Evolutionary conservation across 1,140 invertebrate genomes (phyloP).

Genomic region (Conus betulinus): DNA sequence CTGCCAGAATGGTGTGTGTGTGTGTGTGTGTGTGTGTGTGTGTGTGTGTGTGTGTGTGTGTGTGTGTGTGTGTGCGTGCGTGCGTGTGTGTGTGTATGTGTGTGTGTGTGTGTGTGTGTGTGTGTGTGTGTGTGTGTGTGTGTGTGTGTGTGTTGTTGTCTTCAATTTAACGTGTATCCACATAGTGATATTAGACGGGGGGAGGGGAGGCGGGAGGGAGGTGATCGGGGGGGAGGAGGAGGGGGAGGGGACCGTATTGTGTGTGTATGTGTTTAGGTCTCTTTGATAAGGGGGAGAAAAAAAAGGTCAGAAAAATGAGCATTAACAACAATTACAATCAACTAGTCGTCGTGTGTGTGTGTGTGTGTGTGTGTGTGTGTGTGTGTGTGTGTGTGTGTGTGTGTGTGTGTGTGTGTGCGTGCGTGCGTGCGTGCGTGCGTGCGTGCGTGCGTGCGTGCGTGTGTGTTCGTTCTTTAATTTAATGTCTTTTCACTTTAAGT

Average conservation of each 20-base stretch:
- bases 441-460: too few species aligned
- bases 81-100: not conserved
- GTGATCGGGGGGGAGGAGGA: too few species aligned
- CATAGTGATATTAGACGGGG: not conserved
- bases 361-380: not conserved
- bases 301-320: too few species aligned
- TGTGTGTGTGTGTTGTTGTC: too few species aligned
- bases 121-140: conserved; percentile 3
- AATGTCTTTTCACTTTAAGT: too few species aligned
- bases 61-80: too few species aligned
- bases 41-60: not conserved
- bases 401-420: conserved; percentile 6
- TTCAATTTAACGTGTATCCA: not conserved
- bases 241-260: too few species aligned
- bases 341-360: not conserved
- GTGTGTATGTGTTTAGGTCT: not conserved
- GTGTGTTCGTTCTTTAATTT: too few species aligned
- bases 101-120: not conserved
- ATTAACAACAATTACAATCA: not conserved
- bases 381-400: conserved; percentile 10
- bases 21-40: not conserved
- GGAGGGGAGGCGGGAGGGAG: too few species aligned
- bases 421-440: not conserved
- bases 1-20: too few species aligned
- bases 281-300: not conserved